A percentile compares a stretch with the other conserved stretches of the same genome.
Evolutionary conservation across 2,888 invertebrate genomes (phyloP).

Genomic region (Microctonus aethiopoides): DNA sequence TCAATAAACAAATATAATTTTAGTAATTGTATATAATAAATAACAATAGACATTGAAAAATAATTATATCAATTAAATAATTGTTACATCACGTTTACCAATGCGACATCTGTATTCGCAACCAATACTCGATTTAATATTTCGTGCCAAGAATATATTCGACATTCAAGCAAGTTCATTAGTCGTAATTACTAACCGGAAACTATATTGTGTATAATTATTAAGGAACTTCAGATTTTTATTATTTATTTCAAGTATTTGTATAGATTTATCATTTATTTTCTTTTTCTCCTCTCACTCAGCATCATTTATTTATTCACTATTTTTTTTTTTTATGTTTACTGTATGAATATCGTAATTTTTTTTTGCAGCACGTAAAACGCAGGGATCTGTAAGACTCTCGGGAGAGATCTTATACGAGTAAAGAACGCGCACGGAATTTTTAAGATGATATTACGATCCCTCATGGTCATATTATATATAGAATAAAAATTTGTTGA

Average conservation of each 20-base stretch:
- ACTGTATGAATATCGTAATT: not conserved
- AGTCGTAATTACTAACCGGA: conserved; percentile 17
- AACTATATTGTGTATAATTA: not conserved
- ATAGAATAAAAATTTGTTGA: not conserved
- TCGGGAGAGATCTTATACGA: not conserved
- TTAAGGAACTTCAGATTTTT: too few relatives aligned
- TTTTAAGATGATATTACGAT: not conserved
- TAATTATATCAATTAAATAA: not conserved
- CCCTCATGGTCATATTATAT: not conserved
- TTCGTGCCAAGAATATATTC: conserved; percentile 23
- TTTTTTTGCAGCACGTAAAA: not conserved
- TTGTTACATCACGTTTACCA: not conserved
- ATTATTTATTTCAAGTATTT: not conserved
- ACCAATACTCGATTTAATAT: conserved; percentile 11
- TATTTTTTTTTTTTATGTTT: not conserved
- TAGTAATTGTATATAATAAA: not conserved
- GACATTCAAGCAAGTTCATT: conserved; percentile 20
- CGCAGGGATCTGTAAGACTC: not conserved
- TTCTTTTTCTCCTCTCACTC: not conserved
- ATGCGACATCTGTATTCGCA: conserved; percentile 17
- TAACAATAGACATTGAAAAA: not conserved
- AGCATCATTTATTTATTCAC: not conserved
- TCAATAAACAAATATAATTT: not conserved
- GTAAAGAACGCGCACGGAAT: not conserved
- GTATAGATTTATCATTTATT: not conserved